A percentile compares a stretch with the other conserved stretches of the same genome.
These are phyloP conservation scores for Notodonta ziczac DNA, from an alignment of 2,888 invertebrate genomes.

Conservation along the genomic window DNA sequence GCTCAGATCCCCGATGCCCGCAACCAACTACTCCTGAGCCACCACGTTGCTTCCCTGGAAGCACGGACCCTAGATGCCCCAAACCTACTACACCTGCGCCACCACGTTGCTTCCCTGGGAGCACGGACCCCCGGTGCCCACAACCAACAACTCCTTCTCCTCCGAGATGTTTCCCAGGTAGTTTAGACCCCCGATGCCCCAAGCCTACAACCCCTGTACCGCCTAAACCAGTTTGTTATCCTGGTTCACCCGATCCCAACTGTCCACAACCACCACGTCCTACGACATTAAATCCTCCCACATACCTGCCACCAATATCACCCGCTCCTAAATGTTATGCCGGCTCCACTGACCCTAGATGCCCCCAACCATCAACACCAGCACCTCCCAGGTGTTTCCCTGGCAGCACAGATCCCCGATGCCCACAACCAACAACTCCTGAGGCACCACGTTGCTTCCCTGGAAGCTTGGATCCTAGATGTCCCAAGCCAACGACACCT, in stretches of 20 bases:
- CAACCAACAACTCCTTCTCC: constrained; percentile 33
- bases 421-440: constrained; percentile 40
- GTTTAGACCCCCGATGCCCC: constrained; percentile 10
- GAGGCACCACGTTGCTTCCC: constrained; percentile 34
- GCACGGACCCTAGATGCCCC: constrained; percentile 41
- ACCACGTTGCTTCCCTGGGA: constrained; percentile 52
- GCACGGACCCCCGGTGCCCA: constrained; percentile 50
- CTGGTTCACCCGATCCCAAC: constrained; percentile 21
- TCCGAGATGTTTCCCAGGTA: constrained; percentile 18
- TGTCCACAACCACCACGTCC: constrained; percentile 32
- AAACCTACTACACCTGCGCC: constrained; percentile 31
- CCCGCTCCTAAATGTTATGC: constrained; percentile 10
- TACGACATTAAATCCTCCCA: constrained; percentile 46
- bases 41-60: constrained; percentile 36
- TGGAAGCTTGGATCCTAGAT: constrained; percentile 40
- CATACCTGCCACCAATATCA: constrained; percentile 15
- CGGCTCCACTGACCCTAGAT: constrained; percentile 5
- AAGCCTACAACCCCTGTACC: constrained; percentile 12
- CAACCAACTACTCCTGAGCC: constrained; percentile 38
- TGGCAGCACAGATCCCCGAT: constrained; percentile 52
- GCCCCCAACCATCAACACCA: constrained; percentile 30
- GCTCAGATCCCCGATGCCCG: constrained; percentile 42
- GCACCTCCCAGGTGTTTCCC: constrained; percentile 44
- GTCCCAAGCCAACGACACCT: constrained; percentile 29
- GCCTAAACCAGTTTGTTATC: constrained; percentile 17